Evolutionary conservation across 2,888 invertebrate genomes (phyloP).

Genomic region (Pristionchus maxplancki): DNA sequence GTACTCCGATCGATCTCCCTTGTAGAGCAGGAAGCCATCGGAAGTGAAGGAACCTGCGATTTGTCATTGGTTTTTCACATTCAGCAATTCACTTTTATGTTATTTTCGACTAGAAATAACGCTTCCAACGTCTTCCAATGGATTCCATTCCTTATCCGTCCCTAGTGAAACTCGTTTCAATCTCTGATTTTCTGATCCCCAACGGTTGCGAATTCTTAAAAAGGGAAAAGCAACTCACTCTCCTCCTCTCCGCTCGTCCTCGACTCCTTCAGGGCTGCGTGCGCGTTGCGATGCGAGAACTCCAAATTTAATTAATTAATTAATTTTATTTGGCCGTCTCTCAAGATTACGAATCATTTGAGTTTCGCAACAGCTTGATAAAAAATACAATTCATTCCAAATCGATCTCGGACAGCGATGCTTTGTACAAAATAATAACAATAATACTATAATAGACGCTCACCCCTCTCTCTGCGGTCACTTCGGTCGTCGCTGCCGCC

Average conservation of each 20-base stretch:
- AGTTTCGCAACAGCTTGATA: no score
- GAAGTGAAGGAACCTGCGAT: conserved; percentile 28
- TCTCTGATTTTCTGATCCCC: no score
- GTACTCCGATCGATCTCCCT: conserved; percentile 35
- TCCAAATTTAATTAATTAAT: background rate
- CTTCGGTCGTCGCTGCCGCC: background rate
- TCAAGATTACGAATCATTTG: background rate
- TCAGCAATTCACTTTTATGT: background rate
- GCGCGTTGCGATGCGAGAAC: background rate
- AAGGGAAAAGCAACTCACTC: background rate
- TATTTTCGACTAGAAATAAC: no score
- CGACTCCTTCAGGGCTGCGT: conserved; percentile 22
- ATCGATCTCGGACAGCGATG: no score
- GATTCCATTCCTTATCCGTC: background rate
- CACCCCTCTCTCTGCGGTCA: conserved; percentile 27
- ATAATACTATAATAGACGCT: background rate
- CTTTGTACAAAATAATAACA: no score
- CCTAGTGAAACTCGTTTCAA: no score
- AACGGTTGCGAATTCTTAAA: no score
- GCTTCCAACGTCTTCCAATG: no score
- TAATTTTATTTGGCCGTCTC: background rate
- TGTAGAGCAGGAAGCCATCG: conserved; percentile 38
- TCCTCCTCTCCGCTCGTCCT: conserved; percentile 35
- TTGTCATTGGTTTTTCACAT: background rate
- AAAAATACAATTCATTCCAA: no score